Evolutionary conservation across 2,888 invertebrate species (phyloP).

Genomic region (Athalia rosae): DNA sequence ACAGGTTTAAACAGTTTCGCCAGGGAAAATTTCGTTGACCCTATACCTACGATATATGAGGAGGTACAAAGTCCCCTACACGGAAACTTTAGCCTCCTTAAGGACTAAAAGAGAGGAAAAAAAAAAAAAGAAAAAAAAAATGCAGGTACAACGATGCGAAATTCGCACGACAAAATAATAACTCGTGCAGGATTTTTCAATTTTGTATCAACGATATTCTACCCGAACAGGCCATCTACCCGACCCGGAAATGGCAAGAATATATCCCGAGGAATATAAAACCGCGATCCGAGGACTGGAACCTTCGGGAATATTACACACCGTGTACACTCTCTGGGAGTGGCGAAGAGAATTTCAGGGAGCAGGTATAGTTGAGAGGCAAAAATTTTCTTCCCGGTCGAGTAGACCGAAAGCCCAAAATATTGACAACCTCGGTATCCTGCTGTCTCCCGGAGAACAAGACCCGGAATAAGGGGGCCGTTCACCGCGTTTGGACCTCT

Average conservation of each 20-base stretch:
- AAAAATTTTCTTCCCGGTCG: constrained; percentile 35
- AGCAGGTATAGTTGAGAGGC: constrained; percentile 22
- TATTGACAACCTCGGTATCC: constrained; percentile 55
- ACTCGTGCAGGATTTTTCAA: too few species aligned
- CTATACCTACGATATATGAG: constrained; percentile 1
- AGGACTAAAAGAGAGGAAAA: not conserved
- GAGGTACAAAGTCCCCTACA: not conserved
- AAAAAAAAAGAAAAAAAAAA: not conserved
- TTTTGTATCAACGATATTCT: too few species aligned
- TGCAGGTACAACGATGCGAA: not conserved
- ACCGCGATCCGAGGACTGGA: not conserved
- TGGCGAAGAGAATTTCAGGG: constrained; percentile 5
- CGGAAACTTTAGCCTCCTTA: not conserved
- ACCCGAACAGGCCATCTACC: too few species aligned
- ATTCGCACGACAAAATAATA: not conserved
- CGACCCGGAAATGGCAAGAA: too few species aligned
- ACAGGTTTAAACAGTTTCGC: constrained; percentile 39
- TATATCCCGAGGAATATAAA: not conserved
- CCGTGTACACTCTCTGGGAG: too few species aligned
- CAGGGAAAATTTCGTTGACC: constrained; percentile 39
- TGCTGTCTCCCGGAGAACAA: constrained; percentile 27
- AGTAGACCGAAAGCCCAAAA: constrained; percentile 53
- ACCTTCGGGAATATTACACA: not conserved
- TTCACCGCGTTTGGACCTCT: not conserved
- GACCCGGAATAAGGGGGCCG: not conserved